These are phyloP conservation scores for Drosophila funebris DNA, from an alignment of 1,140 invertebrate genomes.

Conservation along the genomic window DNA sequence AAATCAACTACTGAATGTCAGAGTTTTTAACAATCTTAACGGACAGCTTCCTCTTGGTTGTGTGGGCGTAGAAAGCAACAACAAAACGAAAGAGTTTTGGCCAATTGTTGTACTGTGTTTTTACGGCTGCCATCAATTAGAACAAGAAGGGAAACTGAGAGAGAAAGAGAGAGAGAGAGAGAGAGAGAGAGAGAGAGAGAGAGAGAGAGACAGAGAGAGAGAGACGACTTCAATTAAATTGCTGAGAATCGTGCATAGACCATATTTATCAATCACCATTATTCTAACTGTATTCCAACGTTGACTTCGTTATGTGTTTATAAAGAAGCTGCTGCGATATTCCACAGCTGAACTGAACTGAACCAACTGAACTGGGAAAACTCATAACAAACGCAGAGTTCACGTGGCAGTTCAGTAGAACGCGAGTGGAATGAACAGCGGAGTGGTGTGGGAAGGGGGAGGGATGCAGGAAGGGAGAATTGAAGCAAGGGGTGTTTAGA, in stretches of 20 bases:
- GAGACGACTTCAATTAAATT: slow-evolving; percentile 68
- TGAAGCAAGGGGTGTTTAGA: slow-evolving; percentile 34
- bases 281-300: slow-evolving; percentile 70
- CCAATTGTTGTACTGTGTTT: slow-evolving; percentile 24
- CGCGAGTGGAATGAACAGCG: slow-evolving; percentile 21
- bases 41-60: slow-evolving; percentile 22
- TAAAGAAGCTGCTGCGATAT: slow-evolving; percentile 25
- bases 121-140: slow-evolving; percentile 71
- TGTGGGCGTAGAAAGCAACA: slow-evolving; percentile 63
- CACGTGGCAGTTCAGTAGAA: slow-evolving; percentile 73
- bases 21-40: slow-evolving; percentile 1
- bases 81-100: slow-evolving; percentile 45
- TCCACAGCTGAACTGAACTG: slow-evolving; percentile 5
- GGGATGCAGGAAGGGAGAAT: slow-evolving; percentile 1
- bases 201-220: not conserved
- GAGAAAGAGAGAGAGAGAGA: not conserved
- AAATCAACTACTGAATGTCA: slow-evolving; percentile 41
- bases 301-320: slow-evolving; percentile 38
- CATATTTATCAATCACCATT: slow-evolving; percentile 82
- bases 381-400: slow-evolving; percentile 77
- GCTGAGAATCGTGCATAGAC: slow-evolving; percentile 71
- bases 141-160: slow-evolving; percentile 2
- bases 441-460: not conserved
- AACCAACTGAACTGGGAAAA: slow-evolving; percentile 10
- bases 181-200: not conserved